Base-by-base conservation (phyloP, 2,113 vertebrate genomes). In the Eudyptes chrysolophus region DNA sequence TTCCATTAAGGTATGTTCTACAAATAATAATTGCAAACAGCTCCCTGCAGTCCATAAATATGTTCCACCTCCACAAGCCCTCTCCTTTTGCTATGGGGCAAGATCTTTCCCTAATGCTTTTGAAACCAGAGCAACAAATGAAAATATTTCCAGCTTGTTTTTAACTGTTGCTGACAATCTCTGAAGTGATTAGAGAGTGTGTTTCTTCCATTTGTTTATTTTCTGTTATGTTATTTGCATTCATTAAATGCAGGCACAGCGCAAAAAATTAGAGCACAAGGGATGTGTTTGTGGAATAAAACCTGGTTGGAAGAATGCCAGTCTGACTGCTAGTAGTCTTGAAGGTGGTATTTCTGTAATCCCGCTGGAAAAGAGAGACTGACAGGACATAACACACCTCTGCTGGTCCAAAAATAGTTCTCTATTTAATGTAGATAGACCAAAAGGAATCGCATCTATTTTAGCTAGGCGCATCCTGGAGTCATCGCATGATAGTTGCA, bases 71-170 rank as follows among this genome's bases (percentile, higher is more conserved):
- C 69, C 51, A 18, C 32, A 66, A 66, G 16, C 29, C 64, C 38
- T 84, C 70, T 84, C 22, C 30, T 94, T 84, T 74, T 75, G 52
- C 36, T 61, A 19, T 64, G 68, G 38, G 32, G 64, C 34, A 90
- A 86, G 38, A 65, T 54, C 75, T 85, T 90, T 77, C 68, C 65
- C 30, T 92, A 34, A 66, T 16, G 19, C 6, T 87, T 83, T 92
- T 78, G 69, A 94, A 94, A 94, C 70, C 34, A 87, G 58, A 83
- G 40, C 44, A 93, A 72, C 61, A 65, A 89, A 76, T 69, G 74
- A 87, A 93, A 91, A 89, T 85, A 79, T 82, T 82, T 84, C 57
- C 65, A 81, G 15, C 48, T 96, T 75, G 32, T 52, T 89, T 89
- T 64, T 52, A 86, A 51, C 34, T 65, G 49, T 87, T 92, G 58